Evolutionary conservation across 2,888 invertebrate species (phyloP), one percentile per base, ranked within the genome.

Genomic region (Drosophila gaucha): DNA sequence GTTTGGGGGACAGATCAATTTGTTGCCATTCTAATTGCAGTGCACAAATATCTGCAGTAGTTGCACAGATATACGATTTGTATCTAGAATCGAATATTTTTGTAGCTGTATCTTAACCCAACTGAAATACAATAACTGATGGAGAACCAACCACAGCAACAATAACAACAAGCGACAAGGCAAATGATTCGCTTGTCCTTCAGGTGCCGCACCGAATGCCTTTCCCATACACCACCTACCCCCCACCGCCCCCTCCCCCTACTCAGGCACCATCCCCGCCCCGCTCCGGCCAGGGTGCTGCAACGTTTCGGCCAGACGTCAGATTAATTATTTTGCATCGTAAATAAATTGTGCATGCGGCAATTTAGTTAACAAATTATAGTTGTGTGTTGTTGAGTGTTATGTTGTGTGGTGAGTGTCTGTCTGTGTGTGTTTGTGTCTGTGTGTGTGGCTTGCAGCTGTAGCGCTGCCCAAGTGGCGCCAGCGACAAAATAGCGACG

Each of bases 331-430:
- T 78, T 78, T 78, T 78, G 78, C 78, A 74, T 78, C 65, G 65
- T 66, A 75, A 75, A 75, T 75, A 68, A 78, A 78, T 78, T 76
- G 79, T 78, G 66, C 70, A 74, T 74, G 70, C 70, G 67, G 75
- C 76, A 77, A 77, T 76, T 77, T 76, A 64, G 76, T 68, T 67
- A 75, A 79, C 80, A 75, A 80, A 77, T 72, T 80, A 80, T 52
- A 68, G 50, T 55, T 39, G 39, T 54, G 50, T 58, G 63, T 57
- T 35, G 20, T 31, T 36, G 44, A 38, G 39, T 26, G 14, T 26
- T 26, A 33, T 47, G 47, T 10, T 49, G 49, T 35, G 31, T 52
- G 52, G 49, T 35, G 31, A 38, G 52, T 24, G 6, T 12, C 16
- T 28, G 14, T 24, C 31, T 38, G 12, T 35, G 20, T 20, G 31